Conservation (phyloP, 2,797 vertebrate genomes). For the Chrysolophus pictus region DNA sequence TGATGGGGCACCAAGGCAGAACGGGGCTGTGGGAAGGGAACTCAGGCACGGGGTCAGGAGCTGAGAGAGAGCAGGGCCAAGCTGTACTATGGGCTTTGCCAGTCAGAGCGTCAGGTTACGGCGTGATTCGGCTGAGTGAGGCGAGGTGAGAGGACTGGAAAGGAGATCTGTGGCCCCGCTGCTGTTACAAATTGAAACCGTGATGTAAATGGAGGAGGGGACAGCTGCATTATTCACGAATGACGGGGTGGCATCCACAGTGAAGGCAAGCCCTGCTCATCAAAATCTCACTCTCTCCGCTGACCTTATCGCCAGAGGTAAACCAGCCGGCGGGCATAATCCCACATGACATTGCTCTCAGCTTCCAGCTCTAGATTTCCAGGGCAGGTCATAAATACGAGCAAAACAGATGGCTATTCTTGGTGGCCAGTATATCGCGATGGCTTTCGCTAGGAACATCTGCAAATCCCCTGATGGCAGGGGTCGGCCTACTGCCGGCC, state of each 20-base stretch:
- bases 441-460: not conserved
- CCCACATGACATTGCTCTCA: constrained; percentile 4
- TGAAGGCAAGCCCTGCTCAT: not conserved
- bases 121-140: not conserved
- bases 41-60: fast-evolving
- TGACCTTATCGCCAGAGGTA: not conserved
- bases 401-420: not conserved
- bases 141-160: not conserved
- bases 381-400: constrained; percentile 8
- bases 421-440: not conserved
- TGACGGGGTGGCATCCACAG: not conserved
- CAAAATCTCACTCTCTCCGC: not conserved
- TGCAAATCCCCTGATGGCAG: not conserved
- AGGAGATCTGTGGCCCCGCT: constrained; percentile 35
- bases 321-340: not conserved
- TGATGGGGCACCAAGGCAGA: fast-evolving
- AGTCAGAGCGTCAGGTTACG: constrained; percentile 49
- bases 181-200: constrained; percentile 34
- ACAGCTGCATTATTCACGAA: not conserved
- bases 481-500: not conserved
- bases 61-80: not conserved
- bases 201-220: constrained; percentile 12
- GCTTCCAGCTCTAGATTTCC: constrained; percentile 24
- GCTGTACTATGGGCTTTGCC: not conserved
- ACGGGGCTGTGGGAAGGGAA: not conserved